Base-by-base conservation (phyloP, 2,797 vertebrate genomes). In the Chaunax sp. region DNA sequence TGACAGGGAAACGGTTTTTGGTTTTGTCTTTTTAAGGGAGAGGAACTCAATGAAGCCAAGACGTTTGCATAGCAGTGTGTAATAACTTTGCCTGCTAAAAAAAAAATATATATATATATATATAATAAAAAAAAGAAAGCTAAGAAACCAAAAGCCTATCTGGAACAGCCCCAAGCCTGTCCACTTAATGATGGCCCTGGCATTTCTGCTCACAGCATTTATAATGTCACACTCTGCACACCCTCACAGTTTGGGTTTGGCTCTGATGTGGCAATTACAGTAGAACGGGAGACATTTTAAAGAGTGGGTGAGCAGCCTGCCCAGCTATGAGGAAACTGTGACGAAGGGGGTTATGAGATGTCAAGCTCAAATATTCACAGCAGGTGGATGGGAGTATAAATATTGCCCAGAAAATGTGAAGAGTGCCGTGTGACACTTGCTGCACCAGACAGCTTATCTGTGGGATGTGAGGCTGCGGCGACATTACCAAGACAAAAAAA, bases 231-330 rank as follows among this genome's bases (percentile, higher is more conserved):
- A 51, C 82, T 69, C 71, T 50, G 58, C 76, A 78, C 68, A 77
- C 80, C 56, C 63, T 72, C 77, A 49, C 79, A 68, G 78, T 77
- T 67, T 60, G 72, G 75, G 63, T 61, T 72, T 62, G 56, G 74
- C 57, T 83, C 64, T 87, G 80, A 89, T 87, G 87, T 72, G 73
- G 75, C 83, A 85, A 86, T 87, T 85, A 88, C 64, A 78, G 78
- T 14, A 49, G 33, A 35, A 35, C 12, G 33, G 50, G 40, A 80
- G 60, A 64, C 64, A 64, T 80, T 72, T 77, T 66, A 76, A 78
- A 64, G 45, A 70, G 72, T 63, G 69, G 66, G 71, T 44, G 66
- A 74, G 72, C 22, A 71, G 77, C 74, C 75, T 78, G 67, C 50
- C 64, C 43, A 41, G 69, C 81, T 65, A 26, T 47, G 64, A 80